These are phyloP conservation scores for Ctenoplectra terminalis DNA, from an alignment of 1,140 invertebrate species.

Conservation along the genomic window DNA sequence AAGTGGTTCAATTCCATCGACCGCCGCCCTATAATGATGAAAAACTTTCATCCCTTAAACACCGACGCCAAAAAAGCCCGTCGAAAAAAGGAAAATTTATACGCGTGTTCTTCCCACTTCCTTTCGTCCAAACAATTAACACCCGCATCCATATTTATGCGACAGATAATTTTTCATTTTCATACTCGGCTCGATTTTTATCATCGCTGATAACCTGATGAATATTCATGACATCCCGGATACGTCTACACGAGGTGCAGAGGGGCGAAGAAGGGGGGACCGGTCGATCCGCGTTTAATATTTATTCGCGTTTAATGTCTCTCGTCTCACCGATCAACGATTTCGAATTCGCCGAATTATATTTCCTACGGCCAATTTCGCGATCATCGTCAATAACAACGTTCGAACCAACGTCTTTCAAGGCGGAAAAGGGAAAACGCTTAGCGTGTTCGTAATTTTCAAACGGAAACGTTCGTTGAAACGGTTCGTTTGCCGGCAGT, in stretches of 20 bases:
- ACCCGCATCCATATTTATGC: conserved; percentile 13
- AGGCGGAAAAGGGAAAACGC: not conserved
- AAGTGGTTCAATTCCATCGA: no score
- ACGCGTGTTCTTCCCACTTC: not conserved
- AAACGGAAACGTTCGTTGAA: not conserved
- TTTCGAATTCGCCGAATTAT: not conserved
- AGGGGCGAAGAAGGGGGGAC: no score
- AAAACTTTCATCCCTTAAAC: no score
- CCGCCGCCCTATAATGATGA: no score
- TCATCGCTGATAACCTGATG: conserved; percentile 25
- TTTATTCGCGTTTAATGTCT: conserved; percentile 11
- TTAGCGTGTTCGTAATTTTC: conserved; percentile 8
- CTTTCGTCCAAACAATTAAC: conserved; percentile 25
- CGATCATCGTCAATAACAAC: no score
- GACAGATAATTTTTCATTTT: conserved; percentile 31
- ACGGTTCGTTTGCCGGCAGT: conserved; percentile 5
- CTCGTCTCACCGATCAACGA: not conserved
- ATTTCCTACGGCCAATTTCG: no score
- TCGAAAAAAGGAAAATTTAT: no score
- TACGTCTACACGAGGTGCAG: no score
- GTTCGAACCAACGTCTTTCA: not conserved
- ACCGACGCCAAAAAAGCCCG: no score
- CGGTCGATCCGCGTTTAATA: conserved; percentile 25
- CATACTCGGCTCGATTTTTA: conserved; percentile 17
- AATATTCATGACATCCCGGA: conserved; percentile 35